Evolutionary conservation across 2,113 vertebrate genomes (phyloP).

Genomic region (Paralichthys olivaceus): DNA sequence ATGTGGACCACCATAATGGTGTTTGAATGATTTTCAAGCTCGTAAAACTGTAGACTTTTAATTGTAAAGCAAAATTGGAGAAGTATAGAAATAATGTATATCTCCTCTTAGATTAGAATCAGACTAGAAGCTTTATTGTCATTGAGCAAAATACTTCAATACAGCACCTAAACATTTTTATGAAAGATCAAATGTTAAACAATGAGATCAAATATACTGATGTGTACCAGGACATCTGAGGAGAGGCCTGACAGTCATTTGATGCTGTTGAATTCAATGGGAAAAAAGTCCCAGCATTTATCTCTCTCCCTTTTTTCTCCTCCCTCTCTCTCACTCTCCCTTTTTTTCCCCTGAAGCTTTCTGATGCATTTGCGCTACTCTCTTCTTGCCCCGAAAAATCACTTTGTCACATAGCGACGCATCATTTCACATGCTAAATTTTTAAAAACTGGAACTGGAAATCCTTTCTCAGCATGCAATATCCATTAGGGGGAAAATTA

Average conservation of each 20-base stretch:
- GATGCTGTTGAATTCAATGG: conserved; percentile 27
- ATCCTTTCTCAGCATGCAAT: conserved; percentile 85
- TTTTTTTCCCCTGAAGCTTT: conserved; percentile 51
- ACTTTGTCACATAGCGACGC: conserved; percentile 85
- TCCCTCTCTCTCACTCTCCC: conserved; percentile 21
- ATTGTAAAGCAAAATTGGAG: not conserved
- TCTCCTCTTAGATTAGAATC: not conserved
- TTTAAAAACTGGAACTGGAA: conserved; percentile 83
- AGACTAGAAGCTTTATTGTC: too few species aligned
- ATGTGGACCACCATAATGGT: not conserved
- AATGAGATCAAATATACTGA: conserved; percentile 38
- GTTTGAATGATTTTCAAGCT: conserved; percentile 16
- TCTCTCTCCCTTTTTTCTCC: conserved; percentile 12
- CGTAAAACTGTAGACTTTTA: not conserved
- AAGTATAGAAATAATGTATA: conserved; percentile 35
- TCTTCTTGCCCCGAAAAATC: conserved; percentile 78
- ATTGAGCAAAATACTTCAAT: too few species aligned
- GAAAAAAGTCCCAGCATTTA: conserved; percentile 13
- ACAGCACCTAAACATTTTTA: too few species aligned
- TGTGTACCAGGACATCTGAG: conserved; percentile 42
- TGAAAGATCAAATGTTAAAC: conserved; percentile 17
- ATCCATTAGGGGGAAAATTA: conserved; percentile 85
- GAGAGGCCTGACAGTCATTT: conserved; percentile 31
- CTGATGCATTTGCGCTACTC: conserved; percentile 75
- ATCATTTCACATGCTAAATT: conserved; percentile 85